Percentiles rank a stretch among this genome's conserved stretches.
Evolutionary conservation across 2,797 vertebrate species (phyloP).

Genomic region (Rhabdophis nuchalis): DNA sequence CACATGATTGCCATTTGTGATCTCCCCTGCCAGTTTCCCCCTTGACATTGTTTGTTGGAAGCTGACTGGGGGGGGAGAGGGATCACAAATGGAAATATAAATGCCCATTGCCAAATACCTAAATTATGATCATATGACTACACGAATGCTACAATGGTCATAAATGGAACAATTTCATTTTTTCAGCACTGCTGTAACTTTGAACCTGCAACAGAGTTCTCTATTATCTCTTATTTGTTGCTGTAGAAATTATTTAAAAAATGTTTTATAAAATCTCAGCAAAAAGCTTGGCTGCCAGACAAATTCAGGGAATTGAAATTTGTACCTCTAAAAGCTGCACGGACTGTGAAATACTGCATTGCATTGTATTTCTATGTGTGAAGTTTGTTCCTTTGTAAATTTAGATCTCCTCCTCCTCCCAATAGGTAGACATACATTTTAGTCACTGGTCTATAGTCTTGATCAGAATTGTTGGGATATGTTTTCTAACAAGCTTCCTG

Average conservation of each 20-base stretch:
- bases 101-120: neutral
- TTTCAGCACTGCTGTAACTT: neutral
- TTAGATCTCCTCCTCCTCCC: slow-evolving; percentile 7
- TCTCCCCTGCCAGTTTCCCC: neutral
- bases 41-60: neutral
- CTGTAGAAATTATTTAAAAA: neutral
- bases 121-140: neutral
- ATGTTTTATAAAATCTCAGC: neutral
- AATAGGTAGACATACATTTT: slow-evolving; percentile 28
- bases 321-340: neutral
- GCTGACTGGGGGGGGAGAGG: neutral
- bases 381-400: slow-evolving; percentile 20
- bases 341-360: neutral
- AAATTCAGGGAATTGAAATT: neutral
- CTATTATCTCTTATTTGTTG: neutral
- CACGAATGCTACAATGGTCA: neutral
- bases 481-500: slow-evolving; percentile 18
- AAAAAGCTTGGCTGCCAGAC: neutral
- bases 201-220: neutral
- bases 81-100: neutral
- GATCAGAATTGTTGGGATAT: slow-evolving; percentile 54
- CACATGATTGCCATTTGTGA: neutral
- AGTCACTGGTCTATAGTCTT: slow-evolving; percentile 38
- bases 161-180: neutral
- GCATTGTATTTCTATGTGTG: neutral